Conservation (phyloP, 92 coral and sea anemone species). For the Epizoanthus fatuus region DNA sequence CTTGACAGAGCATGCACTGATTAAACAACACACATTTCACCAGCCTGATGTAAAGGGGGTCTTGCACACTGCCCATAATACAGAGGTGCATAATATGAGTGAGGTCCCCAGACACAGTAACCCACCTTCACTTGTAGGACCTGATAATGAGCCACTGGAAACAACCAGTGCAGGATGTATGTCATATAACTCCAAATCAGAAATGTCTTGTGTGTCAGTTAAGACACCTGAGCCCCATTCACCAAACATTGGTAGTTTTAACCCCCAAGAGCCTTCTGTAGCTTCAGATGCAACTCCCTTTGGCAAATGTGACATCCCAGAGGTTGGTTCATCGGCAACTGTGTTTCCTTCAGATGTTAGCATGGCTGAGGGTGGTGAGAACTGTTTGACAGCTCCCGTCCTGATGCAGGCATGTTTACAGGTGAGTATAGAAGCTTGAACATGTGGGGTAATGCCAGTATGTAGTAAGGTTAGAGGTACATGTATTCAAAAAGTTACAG, state of each 20-base stretch:
- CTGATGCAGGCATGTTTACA: constrained; percentile 85
- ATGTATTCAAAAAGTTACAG: too few relatives aligned
- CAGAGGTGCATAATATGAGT: not conserved
- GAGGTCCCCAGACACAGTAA: not conserved
- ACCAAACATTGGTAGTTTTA: not conserved
- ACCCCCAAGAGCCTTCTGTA: constrained; percentile 62
- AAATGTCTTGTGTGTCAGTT: not conserved
- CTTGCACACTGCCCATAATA: not conserved
- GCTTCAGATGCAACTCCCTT: constrained; percentile 85
- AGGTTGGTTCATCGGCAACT: constrained; percentile 46
- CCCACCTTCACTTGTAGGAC: not conserved
- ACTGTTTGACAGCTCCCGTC: constrained; percentile 55
- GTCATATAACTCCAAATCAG: not conserved
- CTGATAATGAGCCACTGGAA: not conserved
- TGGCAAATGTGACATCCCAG: constrained; percentile 75
- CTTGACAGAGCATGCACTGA: not conserved
- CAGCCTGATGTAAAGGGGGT: not conserved
- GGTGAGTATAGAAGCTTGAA: constrained; percentile 40
- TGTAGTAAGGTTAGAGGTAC: not conserved
- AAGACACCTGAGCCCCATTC: constrained; percentile 1
- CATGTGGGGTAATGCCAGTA: not conserved
- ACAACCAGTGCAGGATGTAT: not conserved
- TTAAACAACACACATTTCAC: not conserved
- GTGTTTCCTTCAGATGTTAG: not conserved
- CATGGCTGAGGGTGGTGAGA: not conserved